phyloP scores from a whole-genome alignment of 1,140 invertebrate species.

The Megalonaias nervosa region DNA sequence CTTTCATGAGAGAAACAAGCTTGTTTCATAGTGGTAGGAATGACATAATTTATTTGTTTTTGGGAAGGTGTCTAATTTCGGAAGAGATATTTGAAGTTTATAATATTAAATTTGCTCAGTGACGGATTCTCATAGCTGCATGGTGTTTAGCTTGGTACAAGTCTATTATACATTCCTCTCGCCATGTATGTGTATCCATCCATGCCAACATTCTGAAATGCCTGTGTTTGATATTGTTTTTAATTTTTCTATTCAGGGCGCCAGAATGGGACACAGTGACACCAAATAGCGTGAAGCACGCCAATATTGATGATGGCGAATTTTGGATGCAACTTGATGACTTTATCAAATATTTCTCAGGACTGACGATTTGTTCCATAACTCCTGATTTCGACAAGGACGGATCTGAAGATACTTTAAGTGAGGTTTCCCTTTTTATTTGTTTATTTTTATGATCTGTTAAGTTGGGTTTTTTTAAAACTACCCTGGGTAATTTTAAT shows the following conservation, averaged over 20 bases:
- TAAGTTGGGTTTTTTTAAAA: no score
- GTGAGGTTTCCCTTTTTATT: conserved; percentile 40
- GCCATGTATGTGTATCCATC: neutral
- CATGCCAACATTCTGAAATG: neutral
- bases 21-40: no score
- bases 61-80: no score
- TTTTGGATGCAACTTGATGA: conserved; percentile 58
- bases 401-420: conserved; percentile 47
- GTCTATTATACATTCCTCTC: neutral
- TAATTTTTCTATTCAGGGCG: conserved; percentile 40
- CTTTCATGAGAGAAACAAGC: no score
- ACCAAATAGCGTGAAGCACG: conserved; percentile 8
- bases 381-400: conserved; percentile 62
- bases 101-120: conserved; percentile 3
- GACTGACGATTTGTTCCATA: conserved; percentile 58
- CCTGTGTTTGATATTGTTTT: neutral
- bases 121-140: conserved; percentile 3
- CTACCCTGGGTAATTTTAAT: no score
- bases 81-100: no score
- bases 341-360: conserved; percentile 57
- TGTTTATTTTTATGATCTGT: no score
- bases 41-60: no score
- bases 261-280: conserved; percentile 39
- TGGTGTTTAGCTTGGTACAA: neutral
- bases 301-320: conserved; percentile 59